These are phyloP conservation scores for Agapetus fuscipes DNA, from an alignment of 2,888 invertebrate genomes.

Conservation along the genomic window DNA sequence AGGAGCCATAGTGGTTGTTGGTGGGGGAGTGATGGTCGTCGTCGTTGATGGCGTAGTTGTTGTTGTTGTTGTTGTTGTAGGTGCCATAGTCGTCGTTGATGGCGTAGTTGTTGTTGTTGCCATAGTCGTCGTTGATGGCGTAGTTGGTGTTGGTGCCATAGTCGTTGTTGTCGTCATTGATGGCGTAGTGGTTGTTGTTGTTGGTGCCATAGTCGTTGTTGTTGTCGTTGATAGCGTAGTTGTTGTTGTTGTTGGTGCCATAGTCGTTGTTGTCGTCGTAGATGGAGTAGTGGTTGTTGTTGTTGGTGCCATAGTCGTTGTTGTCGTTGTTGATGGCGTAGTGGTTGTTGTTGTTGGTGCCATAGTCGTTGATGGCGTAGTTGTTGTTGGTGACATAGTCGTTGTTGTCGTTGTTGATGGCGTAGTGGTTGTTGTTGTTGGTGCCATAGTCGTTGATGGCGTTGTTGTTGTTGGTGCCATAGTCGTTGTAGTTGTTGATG, in stretches of 20 bases:
- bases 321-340: not conserved
- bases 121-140: not conserved
- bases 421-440: not conserved
- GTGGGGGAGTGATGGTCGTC: not conserved
- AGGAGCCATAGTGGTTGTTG: not conserved
- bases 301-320: not conserved
- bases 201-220: not conserved
- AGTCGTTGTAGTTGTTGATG: conserved; percentile 5
- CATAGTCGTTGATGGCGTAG: not conserved
- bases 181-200: not conserved
- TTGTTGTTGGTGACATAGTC: not conserved
- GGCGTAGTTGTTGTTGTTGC: not conserved
- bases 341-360: not conserved
- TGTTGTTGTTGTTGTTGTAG: not conserved
- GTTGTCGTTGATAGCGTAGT: not conserved
- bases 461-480: conserved; percentile 1
- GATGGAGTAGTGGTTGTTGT: not conserved
- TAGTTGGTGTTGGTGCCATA: not conserved
- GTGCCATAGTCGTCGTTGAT: not conserved
- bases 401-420: not conserved
- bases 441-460: not conserved
- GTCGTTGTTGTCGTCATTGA: not conserved
- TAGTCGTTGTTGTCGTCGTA: not conserved
- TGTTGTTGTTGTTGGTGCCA: not conserved
- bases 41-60: not conserved